Percentiles rank a stretch among this genome's conserved stretches.
Evolutionary conservation across 2,113 vertebrate species (phyloP).

Genomic region (Phoxinus phoxinus): DNA sequence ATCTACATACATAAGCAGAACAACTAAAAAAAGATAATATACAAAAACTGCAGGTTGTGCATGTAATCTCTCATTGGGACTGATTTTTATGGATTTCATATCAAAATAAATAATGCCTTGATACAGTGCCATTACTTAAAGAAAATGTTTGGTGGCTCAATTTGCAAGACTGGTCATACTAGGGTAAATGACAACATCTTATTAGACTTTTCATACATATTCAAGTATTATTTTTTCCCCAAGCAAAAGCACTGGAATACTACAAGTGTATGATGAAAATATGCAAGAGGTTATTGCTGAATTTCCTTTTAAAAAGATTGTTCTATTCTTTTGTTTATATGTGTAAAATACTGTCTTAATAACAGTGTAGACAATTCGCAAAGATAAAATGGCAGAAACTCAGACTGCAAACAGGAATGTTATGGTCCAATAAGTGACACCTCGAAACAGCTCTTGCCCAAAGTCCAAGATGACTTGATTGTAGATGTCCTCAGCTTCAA

Average conservation of each 20-base stretch:
- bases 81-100: constrained; percentile 74
- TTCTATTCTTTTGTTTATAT: constrained; percentile 56
- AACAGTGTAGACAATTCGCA: constrained; percentile 51
- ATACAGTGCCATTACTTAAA: constrained; percentile 73
- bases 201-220: constrained; percentile 65
- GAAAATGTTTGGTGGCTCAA: constrained; percentile 82
- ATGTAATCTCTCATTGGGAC: constrained; percentile 71
- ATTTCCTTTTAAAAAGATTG: constrained; percentile 60
- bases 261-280: constrained; percentile 72
- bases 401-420: constrained; percentile 59
- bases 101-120: constrained; percentile 80
- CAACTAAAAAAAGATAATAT: constrained; percentile 72
- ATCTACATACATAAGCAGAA: constrained; percentile 77
- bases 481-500: constrained; percentile 29
- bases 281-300: constrained; percentile 66
- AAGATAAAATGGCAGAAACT: constrained; percentile 50
- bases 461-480: constrained; percentile 46
- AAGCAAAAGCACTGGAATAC: constrained; percentile 69
- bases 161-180: constrained; percentile 78
- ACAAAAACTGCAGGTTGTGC: constrained; percentile 75
- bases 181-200: constrained; percentile 68
- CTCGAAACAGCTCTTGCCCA: constrained; percentile 49
- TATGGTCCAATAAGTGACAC: constrained; percentile 58
- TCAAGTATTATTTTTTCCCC: constrained; percentile 66
- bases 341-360: constrained; percentile 52